phyloP scores from a whole-genome alignment of 2,113 vertebrate species.

The Calyptommatus sinebrachiatus region DNA sequence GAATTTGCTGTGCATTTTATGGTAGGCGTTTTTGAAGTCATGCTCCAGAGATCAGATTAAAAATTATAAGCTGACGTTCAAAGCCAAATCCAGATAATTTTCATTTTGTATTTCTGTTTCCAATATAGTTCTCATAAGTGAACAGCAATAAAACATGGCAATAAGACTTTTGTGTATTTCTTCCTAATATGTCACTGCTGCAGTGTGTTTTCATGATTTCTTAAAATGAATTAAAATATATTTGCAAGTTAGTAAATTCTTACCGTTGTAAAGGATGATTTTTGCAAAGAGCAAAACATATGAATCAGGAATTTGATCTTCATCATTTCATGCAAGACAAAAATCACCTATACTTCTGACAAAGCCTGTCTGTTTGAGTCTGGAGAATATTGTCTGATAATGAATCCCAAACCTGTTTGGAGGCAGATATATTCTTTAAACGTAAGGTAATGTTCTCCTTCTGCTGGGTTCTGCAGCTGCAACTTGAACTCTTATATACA shows the following conservation, averaged over 20 bases:
- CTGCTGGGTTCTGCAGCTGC: not conserved
- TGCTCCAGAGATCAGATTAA: not conserved
- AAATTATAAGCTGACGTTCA: not conserved
- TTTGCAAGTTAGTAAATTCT: not conserved
- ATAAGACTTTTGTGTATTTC: not conserved
- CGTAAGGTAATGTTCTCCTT: not conserved
- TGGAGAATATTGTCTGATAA: not conserved
- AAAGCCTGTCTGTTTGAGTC: not conserved
- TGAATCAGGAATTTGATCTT: not conserved
- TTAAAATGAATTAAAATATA: not conserved
- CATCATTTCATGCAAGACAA: not conserved
- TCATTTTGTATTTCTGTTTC: not conserved
- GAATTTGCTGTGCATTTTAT: conserved; percentile 7
- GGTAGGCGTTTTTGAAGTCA: conserved; percentile 18
- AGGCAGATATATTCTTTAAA: not conserved
- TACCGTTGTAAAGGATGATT: not conserved
- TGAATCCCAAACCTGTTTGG: not conserved
- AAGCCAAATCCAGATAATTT: not conserved
- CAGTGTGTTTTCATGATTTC: not conserved
- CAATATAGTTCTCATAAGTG: not conserved
- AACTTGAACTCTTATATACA: not conserved
- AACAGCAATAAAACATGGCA: not conserved
- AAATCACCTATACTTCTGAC: not conserved
- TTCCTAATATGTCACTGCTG: not conserved
- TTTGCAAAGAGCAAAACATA: not conserved